A percentile compares a stretch with the other conserved stretches of the same genome.
Conservation (phyloP, 2,113 vertebrate genomes). For the Ammodytes marinus region DNA sequence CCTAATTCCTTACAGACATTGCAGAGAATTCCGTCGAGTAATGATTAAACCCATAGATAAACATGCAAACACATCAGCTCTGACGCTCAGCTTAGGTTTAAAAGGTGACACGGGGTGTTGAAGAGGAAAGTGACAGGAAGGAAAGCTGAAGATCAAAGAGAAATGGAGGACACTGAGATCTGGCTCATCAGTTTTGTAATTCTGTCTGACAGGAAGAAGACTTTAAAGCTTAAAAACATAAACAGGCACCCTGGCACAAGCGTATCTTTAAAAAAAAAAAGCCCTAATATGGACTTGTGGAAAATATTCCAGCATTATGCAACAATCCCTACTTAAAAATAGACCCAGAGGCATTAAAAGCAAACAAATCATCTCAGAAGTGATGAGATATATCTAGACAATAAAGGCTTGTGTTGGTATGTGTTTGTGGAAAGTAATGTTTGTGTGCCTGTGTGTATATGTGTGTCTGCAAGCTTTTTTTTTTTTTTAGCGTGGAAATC, state of each 20-base stretch:
- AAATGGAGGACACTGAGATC: slow-evolving; percentile 25
- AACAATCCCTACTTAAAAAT: slow-evolving; percentile 6
- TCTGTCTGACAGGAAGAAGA: slow-evolving; percentile 45
- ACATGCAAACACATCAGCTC: slow-evolving; percentile 23
- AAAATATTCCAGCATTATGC: slow-evolving; percentile 14
- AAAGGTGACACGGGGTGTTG: slow-evolving; percentile 42
- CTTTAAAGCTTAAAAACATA: slow-evolving; percentile 35
- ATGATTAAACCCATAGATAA: slow-evolving; percentile 32
- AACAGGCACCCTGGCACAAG: slow-evolving; percentile 10
- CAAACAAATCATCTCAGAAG: slow-evolving; percentile 33
- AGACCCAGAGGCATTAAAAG: background rate
- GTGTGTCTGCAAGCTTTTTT: slow-evolving; percentile 9
- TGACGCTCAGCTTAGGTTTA: slow-evolving; percentile 17
- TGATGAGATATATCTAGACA: slow-evolving; percentile 30
- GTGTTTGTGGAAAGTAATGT: background rate
- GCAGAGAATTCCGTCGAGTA: slow-evolving; percentile 20
- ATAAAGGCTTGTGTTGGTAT: slow-evolving; percentile 6
- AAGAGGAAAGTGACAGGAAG: background rate
- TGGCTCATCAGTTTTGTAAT: slow-evolving; percentile 65
- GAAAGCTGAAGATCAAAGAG: slow-evolving; percentile 41
- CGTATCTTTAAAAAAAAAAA: slow-evolving; percentile 16
- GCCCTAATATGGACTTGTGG: background rate
- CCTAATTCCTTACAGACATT: slow-evolving; percentile 17
- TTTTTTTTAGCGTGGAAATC: slow-evolving; percentile 20
- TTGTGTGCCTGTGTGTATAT: background rate